Base-by-base conservation (phyloP, 2,113 vertebrate species). In the Chloropsis hardwickii region DNA sequence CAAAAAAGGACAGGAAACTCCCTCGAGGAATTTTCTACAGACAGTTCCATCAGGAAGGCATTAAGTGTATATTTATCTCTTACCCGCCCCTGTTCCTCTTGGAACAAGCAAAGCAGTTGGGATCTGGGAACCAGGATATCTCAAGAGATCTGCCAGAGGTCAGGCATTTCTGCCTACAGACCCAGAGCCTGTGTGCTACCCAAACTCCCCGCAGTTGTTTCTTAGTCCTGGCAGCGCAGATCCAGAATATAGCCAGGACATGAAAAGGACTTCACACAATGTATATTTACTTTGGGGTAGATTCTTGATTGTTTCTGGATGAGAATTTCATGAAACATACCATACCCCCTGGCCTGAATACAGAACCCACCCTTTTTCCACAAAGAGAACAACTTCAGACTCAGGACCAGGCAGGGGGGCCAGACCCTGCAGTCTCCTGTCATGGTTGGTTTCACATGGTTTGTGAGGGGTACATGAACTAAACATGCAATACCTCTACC, bases 31-130 rank as follows among this genome's bases (percentile, higher is more conserved):
- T 96, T 95, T 95, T 92, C 72, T 92, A 40, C 86, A 74, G 90
- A 78, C 35, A 2, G 57, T 88, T 95, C 86, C 95, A 96, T 96
- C 90, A 96, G 95, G 90, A 93, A 97, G 76, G 88, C 94, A 93
- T 96, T 97, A 96, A 96, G 88, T 86, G 80, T 93, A 84, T 96
- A 96, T 96, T 96, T 97, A 92, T 96, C 88, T 96, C 95, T 94
- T 92, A 77, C 90, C 80, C 40, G 28, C 76, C 88, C 77, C 73
- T 92, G 88, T 74, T 93, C 90, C 37, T 86, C 57, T 92, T 96
- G 94, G 82, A 95, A 84, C 83, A 94, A 90, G 86, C 65, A 78
- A 78, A 56, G 65, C 11, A 1, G 28, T 90, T 92, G 6, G 1
- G 82, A 92, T 93, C 90, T 94, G 95, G 86, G 82, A 97, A 96